Percentiles rank a stretch among this genome's conserved stretches.
These are phyloP conservation scores for Tauraco hartlaubi DNA, from an alignment of 2,797 vertebrate species.

Conservation along the genomic window DNA sequence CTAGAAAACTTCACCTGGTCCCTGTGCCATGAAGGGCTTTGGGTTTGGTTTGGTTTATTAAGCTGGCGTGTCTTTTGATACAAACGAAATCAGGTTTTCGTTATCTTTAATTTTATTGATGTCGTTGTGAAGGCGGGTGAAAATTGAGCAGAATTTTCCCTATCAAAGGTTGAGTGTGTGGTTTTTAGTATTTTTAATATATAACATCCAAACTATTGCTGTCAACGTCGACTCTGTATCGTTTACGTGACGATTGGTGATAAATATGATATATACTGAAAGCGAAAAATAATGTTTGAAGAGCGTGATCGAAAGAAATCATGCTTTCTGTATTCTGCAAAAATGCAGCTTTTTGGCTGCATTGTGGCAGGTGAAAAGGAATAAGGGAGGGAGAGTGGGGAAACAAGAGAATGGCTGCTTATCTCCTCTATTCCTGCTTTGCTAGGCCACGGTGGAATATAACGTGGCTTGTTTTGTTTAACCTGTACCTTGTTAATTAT, in stretches of 20 bases:
- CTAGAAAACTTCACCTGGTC: neutral
- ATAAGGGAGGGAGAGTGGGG: neutral
- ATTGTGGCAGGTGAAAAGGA: neutral
- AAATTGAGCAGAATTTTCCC: neutral
- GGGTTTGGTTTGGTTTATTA: neutral
- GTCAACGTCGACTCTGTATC: neutral
- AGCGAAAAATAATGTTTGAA: neutral
- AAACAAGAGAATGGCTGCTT: neutral
- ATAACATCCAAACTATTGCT: neutral
- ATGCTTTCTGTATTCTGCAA: neutral
- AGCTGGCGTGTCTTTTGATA: accelerated
- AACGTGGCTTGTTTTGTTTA: neutral
- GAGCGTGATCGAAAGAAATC: neutral
- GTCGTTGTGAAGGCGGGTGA: neutral
- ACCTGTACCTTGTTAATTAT: neutral
- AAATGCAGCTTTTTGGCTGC: neutral
- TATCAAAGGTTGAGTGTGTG: neutral
- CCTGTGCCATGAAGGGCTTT: accelerated
- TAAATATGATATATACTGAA: neutral
- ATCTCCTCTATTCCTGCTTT: neutral
- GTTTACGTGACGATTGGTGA: neutral
- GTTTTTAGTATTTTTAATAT: neutral
- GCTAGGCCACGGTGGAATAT: neutral
- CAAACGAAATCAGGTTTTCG: neutral
- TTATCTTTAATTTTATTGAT: neutral